phyloP scores from a whole-genome alignment of 2,113 vertebrate species.

The Corvus hawaiiensis region DNA sequence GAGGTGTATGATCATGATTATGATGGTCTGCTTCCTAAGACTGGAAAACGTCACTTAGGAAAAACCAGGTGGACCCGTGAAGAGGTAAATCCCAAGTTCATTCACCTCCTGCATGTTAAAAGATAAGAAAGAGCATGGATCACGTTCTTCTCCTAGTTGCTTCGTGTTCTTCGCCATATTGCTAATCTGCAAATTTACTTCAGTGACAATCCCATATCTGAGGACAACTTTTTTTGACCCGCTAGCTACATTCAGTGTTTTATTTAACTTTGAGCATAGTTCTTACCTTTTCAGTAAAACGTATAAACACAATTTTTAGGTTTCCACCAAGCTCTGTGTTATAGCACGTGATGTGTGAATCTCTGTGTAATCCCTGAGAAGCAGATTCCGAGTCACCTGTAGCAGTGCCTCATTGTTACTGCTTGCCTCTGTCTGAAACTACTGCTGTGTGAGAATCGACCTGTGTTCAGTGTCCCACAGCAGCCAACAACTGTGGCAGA shows the following conservation, averaged over 20 bases:
- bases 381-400: not conserved
- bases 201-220: not conserved
- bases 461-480: not conserved
- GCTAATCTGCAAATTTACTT: not conserved
- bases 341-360: not conserved
- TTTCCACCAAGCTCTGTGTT: not conserved
- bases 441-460: not conserved
- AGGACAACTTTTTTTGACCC: not conserved
- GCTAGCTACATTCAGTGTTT: not conserved
- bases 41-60: constrained; percentile 91
- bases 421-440: not conserved
- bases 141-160: not conserved
- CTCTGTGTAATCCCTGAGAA: not conserved
- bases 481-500: not conserved
- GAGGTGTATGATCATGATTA: constrained; percentile 98
- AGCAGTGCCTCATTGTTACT: not conserved
- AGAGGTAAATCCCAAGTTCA: constrained; percentile 78
- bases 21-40: constrained; percentile 87
- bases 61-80: constrained; percentile 98
- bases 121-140: not conserved
- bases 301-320: not conserved
- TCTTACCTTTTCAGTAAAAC: not conserved
- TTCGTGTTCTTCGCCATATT: not conserved
- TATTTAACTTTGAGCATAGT: not conserved
- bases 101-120: not conserved